Evolutionary conservation across 1,140 invertebrate species (phyloP), one percentile per base, ranked within the genome.

Genomic region (Cyphomyrmex costatus): DNA sequence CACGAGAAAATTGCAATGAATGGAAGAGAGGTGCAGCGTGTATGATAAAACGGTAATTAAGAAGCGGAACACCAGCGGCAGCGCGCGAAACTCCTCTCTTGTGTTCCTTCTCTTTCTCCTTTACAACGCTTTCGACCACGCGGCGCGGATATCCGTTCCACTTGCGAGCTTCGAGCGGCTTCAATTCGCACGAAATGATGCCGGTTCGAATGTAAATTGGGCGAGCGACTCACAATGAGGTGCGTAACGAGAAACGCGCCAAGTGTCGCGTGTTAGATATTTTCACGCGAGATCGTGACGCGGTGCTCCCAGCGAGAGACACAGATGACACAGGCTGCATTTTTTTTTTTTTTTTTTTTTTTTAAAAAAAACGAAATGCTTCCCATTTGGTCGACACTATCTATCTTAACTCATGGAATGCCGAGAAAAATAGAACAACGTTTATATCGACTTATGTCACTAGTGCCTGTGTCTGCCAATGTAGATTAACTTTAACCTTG

Each of bases 111-210:
- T 70, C 10, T 49, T 14, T 49, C 24, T 30, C 73, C 33, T 12
- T 82, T 36, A 14, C 24, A 19, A 49, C 66, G 42, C 46, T 77
- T 65, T 76, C 49, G 53, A 60, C 12, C 14, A 66, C 58, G 66
- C 60, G 78, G 36, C 58, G 56, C 63, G 83, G 77, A 90, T 78
- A 74, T 90, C 80, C 86, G 88, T 77, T 90, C 80, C 68, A 87
- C 36, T 85, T 88, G 27, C 68, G 24, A 19, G 51, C 24, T 66
- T 65, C 27, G 79, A 89, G 86, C 79, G n/a, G 30, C 27, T 82
- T 87, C 51, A 49, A 61, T 87, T 87, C 60, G 68, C 53, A 51
- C 46, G 58, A 49, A 86, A 82, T 73, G 73, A 74, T 60, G 79
- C 36, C 21, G 19, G 51, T n/a, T 70, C 53, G 53, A 19, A 58